Conservation (phyloP, 2,888 invertebrate genomes). For the Crossocerus cetratus region DNA sequence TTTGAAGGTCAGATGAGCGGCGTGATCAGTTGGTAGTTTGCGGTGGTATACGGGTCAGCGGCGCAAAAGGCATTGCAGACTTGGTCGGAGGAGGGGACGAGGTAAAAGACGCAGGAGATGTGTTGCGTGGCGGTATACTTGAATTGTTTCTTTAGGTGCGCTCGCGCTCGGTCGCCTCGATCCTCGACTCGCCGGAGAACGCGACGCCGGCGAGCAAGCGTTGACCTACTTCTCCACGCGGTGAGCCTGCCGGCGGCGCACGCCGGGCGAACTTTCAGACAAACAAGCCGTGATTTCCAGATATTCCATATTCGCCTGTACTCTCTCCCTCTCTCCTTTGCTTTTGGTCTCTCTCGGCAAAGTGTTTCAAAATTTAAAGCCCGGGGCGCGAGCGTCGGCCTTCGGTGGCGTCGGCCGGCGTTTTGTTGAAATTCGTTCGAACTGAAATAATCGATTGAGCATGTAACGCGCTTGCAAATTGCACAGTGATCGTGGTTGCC, state of each 20-base stretch:
- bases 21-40: too few species aligned
- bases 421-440: conserved; percentile 1
- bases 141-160: not conserved
- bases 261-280: not conserved
- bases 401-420: not conserved
- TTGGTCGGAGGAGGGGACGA: too few species aligned
- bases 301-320: not conserved
- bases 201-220: not conserved
- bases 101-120: too few species aligned
- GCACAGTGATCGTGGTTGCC: not conserved
- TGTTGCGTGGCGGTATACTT: too few species aligned
- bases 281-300: not conserved
- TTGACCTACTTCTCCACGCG: conserved; percentile 2
- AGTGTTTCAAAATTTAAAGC: not conserved
- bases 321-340: too few species aligned
- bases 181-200: not conserved
- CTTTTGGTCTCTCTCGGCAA: not conserved
- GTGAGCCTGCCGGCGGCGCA: not conserved
- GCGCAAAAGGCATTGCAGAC: too few species aligned
- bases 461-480: not conserved
- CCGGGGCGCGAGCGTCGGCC: not conserved
- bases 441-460: conserved; percentile 1
- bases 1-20: too few species aligned
- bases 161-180: not conserved
- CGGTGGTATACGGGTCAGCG: too few species aligned